Evolutionary conservation across 2,888 invertebrate genomes (phyloP).

Genomic region (Lasioglossum leucozonium): DNA sequence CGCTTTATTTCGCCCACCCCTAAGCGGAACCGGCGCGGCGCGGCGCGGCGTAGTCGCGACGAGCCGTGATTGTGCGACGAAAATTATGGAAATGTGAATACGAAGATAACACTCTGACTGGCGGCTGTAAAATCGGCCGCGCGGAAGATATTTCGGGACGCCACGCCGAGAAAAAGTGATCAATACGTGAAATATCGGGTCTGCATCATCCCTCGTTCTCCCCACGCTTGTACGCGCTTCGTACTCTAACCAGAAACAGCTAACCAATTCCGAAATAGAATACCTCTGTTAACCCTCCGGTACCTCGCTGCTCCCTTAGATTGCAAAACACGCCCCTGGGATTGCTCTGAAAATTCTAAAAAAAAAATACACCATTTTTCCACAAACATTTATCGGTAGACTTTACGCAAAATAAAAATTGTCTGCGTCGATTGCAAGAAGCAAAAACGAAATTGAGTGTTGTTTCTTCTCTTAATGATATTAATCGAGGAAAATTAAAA

Average conservation of each 20-base stretch:
- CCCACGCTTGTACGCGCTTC: neutral
- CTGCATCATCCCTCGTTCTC: neutral
- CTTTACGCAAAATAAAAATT: too few species aligned
- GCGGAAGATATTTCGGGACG: slow-evolving; percentile 8
- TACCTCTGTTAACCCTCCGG: neutral
- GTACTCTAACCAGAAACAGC: neutral
- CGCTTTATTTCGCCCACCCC: slow-evolving; percentile 19
- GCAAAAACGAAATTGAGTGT: too few species aligned
- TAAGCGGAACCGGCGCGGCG: neutral
- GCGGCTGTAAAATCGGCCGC: neutral
- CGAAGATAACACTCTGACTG: slow-evolving; percentile 2
- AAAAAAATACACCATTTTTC: neutral
- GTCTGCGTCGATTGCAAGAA: too few species aligned
- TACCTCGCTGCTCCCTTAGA: neutral
- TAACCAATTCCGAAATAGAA: slow-evolving; percentile 4
- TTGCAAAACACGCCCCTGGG: neutral
- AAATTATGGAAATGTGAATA: slow-evolving; percentile 16
- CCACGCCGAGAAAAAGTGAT: neutral
- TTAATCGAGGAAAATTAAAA: too few species aligned
- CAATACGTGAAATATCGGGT: neutral
- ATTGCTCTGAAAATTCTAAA: neutral
- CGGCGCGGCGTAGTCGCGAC: neutral
- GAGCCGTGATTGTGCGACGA: slow-evolving; percentile 13
- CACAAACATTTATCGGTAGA: neutral
- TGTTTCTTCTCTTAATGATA: too few species aligned